Conservation (phyloP, 2,113 vertebrate genomes). For the Lutjanus erythropterus region DNA sequence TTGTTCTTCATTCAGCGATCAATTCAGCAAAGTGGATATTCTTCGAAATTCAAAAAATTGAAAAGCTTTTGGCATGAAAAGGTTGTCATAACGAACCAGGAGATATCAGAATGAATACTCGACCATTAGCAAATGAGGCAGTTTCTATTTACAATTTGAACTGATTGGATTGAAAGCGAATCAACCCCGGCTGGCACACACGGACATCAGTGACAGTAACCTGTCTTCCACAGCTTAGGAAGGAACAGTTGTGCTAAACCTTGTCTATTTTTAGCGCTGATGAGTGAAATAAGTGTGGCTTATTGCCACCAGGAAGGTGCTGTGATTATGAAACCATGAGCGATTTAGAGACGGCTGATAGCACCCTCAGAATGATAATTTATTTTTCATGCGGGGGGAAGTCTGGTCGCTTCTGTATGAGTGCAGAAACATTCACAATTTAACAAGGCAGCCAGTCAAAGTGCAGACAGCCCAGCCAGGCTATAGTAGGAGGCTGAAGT, state of each 20-base stretch:
- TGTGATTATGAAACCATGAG: conserved; percentile 48
- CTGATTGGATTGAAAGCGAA: conserved; percentile 62
- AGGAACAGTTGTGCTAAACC: conserved; percentile 38
- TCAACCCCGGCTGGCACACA: conserved; percentile 41
- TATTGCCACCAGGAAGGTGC: conserved; percentile 50
- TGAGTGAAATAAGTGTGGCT: conserved; percentile 59
- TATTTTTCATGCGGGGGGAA: conserved; percentile 22
- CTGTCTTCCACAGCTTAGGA: conserved; percentile 30
- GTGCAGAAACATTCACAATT: conserved; percentile 41
- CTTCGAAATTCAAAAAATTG: conserved; percentile 43
- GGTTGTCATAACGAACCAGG: conserved; percentile 37
- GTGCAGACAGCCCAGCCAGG: conserved; percentile 22
- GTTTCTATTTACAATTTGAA: conserved; percentile 59
- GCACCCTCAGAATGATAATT: conserved; percentile 56
- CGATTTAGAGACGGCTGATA: conserved; percentile 58
- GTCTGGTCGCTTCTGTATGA: conserved; percentile 1
- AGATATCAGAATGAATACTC: conserved; percentile 50
- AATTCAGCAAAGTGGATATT: conserved; percentile 61
- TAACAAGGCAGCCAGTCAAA: conserved; percentile 60
- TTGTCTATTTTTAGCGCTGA: conserved; percentile 54
- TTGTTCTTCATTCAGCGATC: conserved; percentile 51
- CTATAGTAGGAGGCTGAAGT: conserved; percentile 52
- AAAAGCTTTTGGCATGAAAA: conserved; percentile 59
- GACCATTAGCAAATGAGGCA: conserved; percentile 62
- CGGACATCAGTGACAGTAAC: conserved; percentile 37